phyloP scores from a whole-genome alignment of 92 coral and sea anemone species.

The Epizoanthus fatuus region DNA sequence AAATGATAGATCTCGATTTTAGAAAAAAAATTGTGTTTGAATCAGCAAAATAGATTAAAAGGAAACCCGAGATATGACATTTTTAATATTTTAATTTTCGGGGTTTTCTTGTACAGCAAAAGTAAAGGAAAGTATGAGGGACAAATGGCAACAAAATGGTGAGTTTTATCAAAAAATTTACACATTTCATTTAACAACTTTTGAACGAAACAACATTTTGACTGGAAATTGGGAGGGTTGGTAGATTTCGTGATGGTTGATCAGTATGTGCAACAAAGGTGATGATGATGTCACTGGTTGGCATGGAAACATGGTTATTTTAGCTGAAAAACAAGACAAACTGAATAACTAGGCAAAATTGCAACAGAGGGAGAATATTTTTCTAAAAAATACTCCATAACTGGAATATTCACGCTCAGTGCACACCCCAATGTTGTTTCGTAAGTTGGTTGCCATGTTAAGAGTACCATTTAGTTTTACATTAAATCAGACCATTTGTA shows the following conservation, averaged over 20 bases:
- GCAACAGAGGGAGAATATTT: background rate
- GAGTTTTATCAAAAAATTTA: background rate
- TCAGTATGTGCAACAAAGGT: background rate
- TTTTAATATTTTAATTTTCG: background rate
- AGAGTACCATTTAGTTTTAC: background rate
- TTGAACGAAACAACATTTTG: slow-evolving; percentile 1
- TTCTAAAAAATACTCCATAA: background rate
- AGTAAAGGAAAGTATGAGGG: slow-evolving; percentile 10
- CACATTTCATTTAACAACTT: slow-evolving; percentile 15
- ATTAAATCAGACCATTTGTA: background rate
- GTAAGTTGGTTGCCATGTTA: slow-evolving; percentile 21
- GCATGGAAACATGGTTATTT: background rate
- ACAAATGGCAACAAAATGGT: slow-evolving; percentile 20
- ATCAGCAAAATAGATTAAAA: slow-evolving; percentile 1
- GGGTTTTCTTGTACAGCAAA: slow-evolving; percentile 6
- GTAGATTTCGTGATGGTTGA: background rate
- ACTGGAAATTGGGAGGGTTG: slow-evolving; percentile 14
- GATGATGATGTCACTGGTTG: slow-evolving; percentile 1
- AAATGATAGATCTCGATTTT: slow-evolving; percentile 10
- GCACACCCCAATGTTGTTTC: slow-evolving; percentile 1
- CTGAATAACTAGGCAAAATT: slow-evolving; percentile 14
- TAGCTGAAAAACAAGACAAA: background rate
- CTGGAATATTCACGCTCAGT: background rate
- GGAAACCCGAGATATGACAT: background rate
- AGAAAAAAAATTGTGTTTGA: slow-evolving; percentile 9